phyloP scores from a whole-genome alignment of 2,113 vertebrate genomes.

The Promerops cafer region DNA sequence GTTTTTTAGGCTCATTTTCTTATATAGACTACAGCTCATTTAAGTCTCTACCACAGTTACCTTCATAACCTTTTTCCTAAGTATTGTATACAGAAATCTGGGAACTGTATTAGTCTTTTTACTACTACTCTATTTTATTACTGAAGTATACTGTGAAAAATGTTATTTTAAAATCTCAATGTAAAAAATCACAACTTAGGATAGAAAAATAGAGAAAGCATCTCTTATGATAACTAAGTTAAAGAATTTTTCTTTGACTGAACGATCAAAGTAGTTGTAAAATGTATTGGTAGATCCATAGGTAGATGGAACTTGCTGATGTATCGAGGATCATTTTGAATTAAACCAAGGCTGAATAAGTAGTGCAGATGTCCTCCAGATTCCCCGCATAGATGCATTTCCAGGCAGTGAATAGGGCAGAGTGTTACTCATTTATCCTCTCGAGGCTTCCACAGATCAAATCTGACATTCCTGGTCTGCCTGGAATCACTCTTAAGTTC shows the following conservation, averaged over 20 bases:
- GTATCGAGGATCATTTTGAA: fast-evolving
- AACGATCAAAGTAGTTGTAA: background rate
- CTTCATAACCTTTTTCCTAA: background rate
- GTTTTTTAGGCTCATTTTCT: background rate
- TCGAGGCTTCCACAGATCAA: background rate
- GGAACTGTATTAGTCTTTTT: background rate
- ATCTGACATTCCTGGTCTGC: background rate
- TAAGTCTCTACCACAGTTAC: background rate
- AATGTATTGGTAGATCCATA: background rate
- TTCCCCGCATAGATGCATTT: background rate
- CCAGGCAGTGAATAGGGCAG: background rate
- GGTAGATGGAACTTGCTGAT: background rate
- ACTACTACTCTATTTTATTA: background rate
- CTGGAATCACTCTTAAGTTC: background rate
- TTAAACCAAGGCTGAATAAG: background rate
- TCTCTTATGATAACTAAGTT: background rate
- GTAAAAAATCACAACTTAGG: fast-evolving
- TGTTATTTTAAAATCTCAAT: background rate
- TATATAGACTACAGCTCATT: background rate
- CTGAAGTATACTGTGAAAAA: background rate
- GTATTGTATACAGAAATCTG: background rate
- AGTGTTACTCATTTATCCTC: background rate
- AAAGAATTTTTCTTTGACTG: background rate
- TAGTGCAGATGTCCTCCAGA: background rate
- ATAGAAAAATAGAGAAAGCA: background rate